Percentiles rank a stretch among this genome's conserved stretches.
Conservation (phyloP, 2,113 vertebrate species). For the Pangasianodon gigas region DNA sequence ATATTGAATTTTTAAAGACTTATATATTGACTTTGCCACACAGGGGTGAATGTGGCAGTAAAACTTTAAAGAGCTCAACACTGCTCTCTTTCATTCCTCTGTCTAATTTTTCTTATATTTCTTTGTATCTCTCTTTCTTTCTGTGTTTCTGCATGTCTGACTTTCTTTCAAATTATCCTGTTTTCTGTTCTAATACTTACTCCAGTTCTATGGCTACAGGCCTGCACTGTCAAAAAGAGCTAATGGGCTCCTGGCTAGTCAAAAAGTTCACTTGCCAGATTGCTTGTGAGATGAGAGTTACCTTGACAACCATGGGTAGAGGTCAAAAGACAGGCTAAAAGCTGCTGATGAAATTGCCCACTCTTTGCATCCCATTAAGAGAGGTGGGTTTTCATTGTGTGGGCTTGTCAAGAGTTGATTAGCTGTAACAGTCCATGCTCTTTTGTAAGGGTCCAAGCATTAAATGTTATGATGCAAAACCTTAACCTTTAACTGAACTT, state of each 20-base stretch:
- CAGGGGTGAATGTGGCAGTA: not conserved
- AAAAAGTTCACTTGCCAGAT: constrained; percentile 62
- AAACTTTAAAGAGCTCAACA: constrained; percentile 40
- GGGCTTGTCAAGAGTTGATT: constrained; percentile 69
- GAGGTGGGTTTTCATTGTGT: constrained; percentile 65
- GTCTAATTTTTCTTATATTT: not conserved
- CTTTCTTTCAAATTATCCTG: not conserved
- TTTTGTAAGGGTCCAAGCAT: constrained; percentile 9
- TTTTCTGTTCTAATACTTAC: constrained; percentile 1
- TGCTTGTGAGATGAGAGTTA: constrained; percentile 73
- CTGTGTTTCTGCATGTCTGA: not conserved
- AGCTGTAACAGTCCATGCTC: constrained; percentile 53
- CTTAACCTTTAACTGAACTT: constrained; percentile 17
- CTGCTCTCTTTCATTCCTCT: not conserved
- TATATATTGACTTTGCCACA: constrained; percentile 21
- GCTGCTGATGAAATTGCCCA: constrained; percentile 70
- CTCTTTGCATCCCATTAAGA: constrained; percentile 69
- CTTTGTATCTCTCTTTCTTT: not conserved
- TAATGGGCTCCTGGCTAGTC: constrained; percentile 55
- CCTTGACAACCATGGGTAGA: constrained; percentile 65
- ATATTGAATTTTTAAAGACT: constrained; percentile 42
- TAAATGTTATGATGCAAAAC: not conserved
- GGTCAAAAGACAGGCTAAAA: constrained; percentile 67
- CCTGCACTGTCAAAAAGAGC: constrained; percentile 47
- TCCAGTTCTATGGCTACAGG: constrained; percentile 35